Evolutionary conservation across 1,140 invertebrate species (phyloP).

Genomic region (Oncopeltus fasciatus): DNA sequence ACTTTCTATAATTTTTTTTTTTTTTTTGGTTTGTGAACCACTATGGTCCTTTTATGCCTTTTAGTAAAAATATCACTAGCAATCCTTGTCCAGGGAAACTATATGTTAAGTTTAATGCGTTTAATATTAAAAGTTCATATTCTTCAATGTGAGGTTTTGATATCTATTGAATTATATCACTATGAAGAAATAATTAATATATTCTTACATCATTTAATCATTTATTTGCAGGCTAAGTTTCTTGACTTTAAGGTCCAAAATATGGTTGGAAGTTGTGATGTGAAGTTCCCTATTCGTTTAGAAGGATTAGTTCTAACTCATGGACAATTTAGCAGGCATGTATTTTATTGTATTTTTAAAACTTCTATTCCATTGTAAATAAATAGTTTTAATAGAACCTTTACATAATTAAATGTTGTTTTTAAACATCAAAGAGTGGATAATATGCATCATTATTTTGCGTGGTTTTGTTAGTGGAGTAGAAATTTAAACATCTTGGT

Average conservation of each 20-base stretch:
- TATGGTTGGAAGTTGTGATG: constrained; percentile 95
- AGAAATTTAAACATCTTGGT: too few relatives aligned
- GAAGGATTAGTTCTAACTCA: constrained; percentile 90
- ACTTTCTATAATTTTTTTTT: too few relatives aligned
- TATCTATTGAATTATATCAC: not conserved
- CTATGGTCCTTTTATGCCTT: too few relatives aligned
- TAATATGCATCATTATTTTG: too few relatives aligned
- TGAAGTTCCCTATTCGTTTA: constrained; percentile 91
- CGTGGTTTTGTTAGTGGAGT: too few relatives aligned
- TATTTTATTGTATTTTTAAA: constrained; percentile 12
- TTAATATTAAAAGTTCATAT: constrained; percentile 12
- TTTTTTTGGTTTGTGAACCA: too few relatives aligned
- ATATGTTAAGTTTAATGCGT: not conserved
- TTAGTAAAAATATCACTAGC: too few relatives aligned
- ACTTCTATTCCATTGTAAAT: constrained; percentile 1
- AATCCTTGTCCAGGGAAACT: too few relatives aligned
- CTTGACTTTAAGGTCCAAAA: constrained; percentile 97
- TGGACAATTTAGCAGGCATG: constrained; percentile 79
- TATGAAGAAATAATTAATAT: not conserved
- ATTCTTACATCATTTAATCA: too few relatives aligned
- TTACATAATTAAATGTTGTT: not conserved
- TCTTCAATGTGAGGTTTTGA: not conserved
- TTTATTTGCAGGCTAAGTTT: constrained; percentile 67
- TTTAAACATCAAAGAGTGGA: too few relatives aligned
- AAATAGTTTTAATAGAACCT: too few relatives aligned